These are phyloP conservation scores for Rhineura floridana DNA, from an alignment of 2,113 vertebrate genomes.

Conservation along the genomic window DNA sequence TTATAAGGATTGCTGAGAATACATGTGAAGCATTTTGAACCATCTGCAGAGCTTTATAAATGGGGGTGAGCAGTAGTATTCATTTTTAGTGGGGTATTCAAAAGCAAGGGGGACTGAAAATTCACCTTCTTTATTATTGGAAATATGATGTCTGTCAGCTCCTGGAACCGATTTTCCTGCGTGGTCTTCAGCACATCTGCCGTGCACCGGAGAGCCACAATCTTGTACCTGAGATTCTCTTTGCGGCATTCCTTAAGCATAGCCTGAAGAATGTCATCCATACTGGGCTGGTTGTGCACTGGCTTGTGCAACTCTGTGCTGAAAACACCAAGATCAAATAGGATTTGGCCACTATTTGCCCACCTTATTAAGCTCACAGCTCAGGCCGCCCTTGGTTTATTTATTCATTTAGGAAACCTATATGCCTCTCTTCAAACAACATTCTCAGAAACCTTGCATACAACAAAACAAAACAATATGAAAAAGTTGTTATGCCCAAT, in stretches of 20 bases:
- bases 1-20: neutral
- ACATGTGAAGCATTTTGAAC: neutral
- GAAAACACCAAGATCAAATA: slow-evolving; percentile 30
- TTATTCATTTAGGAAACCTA: too few species aligned
- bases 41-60: neutral
- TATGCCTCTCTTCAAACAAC: neutral
- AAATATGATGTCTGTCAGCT: slow-evolving; percentile 87
- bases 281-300: slow-evolving; percentile 83
- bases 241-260: slow-evolving; percentile 92
- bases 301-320: slow-evolving; percentile 84
- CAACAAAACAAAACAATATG: too few species aligned
- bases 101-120: slow-evolving; percentile 2
- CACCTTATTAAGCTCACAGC: neutral
- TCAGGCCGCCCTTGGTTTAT: neutral
- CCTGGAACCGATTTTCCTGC: slow-evolving; percentile 88
- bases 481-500: too few species aligned
- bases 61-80: neutral
- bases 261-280: slow-evolving; percentile 82
- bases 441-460: too few species aligned
- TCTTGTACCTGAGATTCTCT: slow-evolving; percentile 90
- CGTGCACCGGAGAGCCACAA: slow-evolving; percentile 85
- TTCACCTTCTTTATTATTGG: slow-evolving; percentile 94
- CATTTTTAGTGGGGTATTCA: neutral
- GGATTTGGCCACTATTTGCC: neutral
- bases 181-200: slow-evolving; percentile 86